A percentile compares a stretch with the other conserved stretches of the same genome.
Evolutionary conservation across 2,113 vertebrate genomes (phyloP).

Genomic region (Saguinus midas): DNA sequence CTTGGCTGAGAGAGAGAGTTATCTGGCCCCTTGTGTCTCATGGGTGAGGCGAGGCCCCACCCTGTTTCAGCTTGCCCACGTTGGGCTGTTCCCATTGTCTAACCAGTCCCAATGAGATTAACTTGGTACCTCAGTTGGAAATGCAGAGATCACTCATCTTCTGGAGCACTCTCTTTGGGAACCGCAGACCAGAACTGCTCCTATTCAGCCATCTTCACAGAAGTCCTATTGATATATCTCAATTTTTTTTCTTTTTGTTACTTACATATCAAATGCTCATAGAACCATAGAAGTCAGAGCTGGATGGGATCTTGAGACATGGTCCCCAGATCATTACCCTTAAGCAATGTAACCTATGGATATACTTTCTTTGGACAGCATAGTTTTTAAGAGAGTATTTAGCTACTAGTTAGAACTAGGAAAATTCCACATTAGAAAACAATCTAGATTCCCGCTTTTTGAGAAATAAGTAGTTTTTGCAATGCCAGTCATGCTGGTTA

Average conservation of each 20-base stretch:
- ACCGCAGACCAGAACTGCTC: too few relatives aligned
- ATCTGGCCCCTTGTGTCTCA: too few relatives aligned
- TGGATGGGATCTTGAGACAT: not conserved
- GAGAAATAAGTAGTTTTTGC: not conserved
- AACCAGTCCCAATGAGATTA: too few relatives aligned
- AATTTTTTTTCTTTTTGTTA: not conserved
- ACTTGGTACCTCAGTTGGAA: too few relatives aligned
- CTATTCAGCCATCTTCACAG: too few relatives aligned
- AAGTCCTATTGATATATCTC: too few relatives aligned
- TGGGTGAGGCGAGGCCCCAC: too few relatives aligned
- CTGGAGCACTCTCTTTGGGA: too few relatives aligned
- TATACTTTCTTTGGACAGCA: not conserved
- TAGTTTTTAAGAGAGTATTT: not conserved
- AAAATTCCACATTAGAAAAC: not conserved
- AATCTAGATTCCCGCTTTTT: not conserved
- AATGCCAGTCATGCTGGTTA: not conserved
- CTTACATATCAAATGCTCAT: not conserved
- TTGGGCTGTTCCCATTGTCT: too few relatives aligned
- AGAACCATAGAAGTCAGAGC: not conserved
- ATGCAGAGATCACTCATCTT: too few relatives aligned
- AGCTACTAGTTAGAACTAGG: not conserved
- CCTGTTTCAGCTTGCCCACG: too few relatives aligned
- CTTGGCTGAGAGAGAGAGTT: too few relatives aligned
- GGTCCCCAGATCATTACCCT: not conserved
- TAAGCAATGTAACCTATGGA: not conserved